These are phyloP conservation scores for Cotesia congregata DNA, from an alignment of 2,888 invertebrate genomes.

Conservation along the genomic window DNA sequence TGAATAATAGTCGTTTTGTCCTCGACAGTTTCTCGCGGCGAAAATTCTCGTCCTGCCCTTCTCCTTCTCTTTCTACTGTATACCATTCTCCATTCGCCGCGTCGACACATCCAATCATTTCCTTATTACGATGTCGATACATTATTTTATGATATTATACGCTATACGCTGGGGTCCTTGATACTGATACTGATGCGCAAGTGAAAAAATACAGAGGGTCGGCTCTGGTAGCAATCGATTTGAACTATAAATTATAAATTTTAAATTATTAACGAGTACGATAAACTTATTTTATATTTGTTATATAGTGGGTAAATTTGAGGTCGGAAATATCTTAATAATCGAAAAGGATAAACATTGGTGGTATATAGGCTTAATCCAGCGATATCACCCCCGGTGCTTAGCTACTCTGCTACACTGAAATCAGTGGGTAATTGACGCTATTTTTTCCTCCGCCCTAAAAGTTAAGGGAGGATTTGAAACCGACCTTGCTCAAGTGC, in stretches of 20 bases:
- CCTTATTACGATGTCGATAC: constrained; percentile 70
- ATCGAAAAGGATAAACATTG: constrained; percentile 64
- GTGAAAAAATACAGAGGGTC: constrained; percentile 36
- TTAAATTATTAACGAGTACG: not conserved
- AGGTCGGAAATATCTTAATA: constrained; percentile 54
- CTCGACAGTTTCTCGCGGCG: constrained; percentile 32
- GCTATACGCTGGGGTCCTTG: constrained; percentile 31
- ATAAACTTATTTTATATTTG: not conserved
- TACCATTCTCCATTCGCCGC: not conserved
- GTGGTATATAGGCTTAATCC: constrained; percentile 63
- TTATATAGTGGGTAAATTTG: not conserved
- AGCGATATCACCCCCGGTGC: constrained; percentile 56
- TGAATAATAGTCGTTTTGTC: constrained; percentile 60
- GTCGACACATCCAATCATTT: constrained; percentile 67
- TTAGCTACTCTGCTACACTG: constrained; percentile 33
- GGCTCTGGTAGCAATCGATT: constrained; percentile 26
- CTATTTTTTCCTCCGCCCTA: constrained; percentile 54
- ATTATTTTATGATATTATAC: constrained; percentile 60
- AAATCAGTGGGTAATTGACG: constrained; percentile 69
- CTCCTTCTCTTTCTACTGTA: not conserved
- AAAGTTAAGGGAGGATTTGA: constrained; percentile 35
- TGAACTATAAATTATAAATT: not conserved
- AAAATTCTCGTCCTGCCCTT: constrained; percentile 52
- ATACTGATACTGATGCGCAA: constrained; percentile 8
- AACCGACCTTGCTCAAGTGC: constrained; percentile 31